Evolutionary conservation across 2,797 vertebrate species (phyloP).

Genomic region (Nannoperca obscura): DNA sequence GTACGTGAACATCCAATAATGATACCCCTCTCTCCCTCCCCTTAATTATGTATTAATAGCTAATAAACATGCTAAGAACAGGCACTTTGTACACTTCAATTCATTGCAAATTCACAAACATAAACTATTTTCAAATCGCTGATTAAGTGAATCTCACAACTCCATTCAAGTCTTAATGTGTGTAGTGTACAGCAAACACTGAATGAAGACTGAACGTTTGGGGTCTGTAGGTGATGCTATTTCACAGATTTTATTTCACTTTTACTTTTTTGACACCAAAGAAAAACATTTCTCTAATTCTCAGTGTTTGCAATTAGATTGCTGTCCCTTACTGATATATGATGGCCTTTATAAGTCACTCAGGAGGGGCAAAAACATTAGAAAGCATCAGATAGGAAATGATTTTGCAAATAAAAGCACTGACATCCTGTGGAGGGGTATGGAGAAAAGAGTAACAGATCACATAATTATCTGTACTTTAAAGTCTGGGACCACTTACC

Average conservation of each 20-base stretch:
- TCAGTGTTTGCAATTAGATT: not conserved
- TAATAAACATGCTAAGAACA: conserved; percentile 35
- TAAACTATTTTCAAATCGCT: conserved; percentile 25
- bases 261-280: conserved; percentile 6
- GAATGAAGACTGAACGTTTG: conserved; percentile 9
- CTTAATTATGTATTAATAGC: conserved; percentile 15
- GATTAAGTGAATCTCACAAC: conserved; percentile 42
- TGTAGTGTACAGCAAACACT: conserved; percentile 4
- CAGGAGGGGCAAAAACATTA: not conserved
- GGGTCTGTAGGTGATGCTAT: conserved; percentile 16
- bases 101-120: conserved; percentile 21
- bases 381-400: conserved; percentile 1
- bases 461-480: not conserved
- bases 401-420: conserved; percentile 7
- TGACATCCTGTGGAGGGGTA: not conserved
- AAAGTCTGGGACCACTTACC: not conserved
- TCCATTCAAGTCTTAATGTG: conserved; percentile 16
- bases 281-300: conserved; percentile 14
- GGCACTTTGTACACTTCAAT: conserved; percentile 37
- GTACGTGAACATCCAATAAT: conserved; percentile 54
- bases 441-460: not conserved
- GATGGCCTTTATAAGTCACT: conserved; percentile 5
- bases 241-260: conserved; percentile 36
- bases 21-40: not conserved
- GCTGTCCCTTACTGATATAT: conserved; percentile 9